Evolutionary conservation across 2,113 vertebrate genomes (phyloP), one percentile per base, ranked within the genome.

Genomic region (Cinclus cinclus): DNA sequence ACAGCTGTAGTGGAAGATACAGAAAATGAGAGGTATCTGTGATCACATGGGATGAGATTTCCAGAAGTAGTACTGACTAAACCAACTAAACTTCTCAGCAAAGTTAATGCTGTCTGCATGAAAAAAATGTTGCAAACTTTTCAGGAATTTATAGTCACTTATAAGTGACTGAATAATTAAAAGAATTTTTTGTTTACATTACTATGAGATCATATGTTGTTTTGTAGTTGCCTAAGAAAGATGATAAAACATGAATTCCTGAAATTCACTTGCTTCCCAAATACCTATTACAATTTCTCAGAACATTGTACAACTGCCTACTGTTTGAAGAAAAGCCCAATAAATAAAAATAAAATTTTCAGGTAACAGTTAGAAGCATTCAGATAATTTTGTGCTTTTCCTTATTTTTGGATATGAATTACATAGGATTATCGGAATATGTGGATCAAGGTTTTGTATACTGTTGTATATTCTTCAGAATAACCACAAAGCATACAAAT

Each of bases 11-110:
- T 96, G 92, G 97, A 98, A 96, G 50, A 78, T 83, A 50, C 76
- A 95, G 98, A 98, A 96, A 98, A 96, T 91, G 98, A 98, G 94
- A 98, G 96, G 98, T 98, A 98, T 41, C 75, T 78, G 1, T 89
- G 52, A 53, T 84, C 13, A 11, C 2, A 2, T 53, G 71, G 71
- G 19, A 88, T 50, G 39, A 83, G 14, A 18, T 81, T 94, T 90
- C 59, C 63, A 65, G 62, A n/a, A 53, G 24, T 37, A 71, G 28
- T 41, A 23, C 16, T 70, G 28, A 31, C 5, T 62, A 39, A 69
- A 8, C 18, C 67, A 21, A 31, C 5, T 62, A 44, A 77, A 8
- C 11, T 74, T 28, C 44, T 31, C 22, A 69, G 24, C 23, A 80
- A 37, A 83, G 14, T 22, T 41, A 60, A 8, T 47, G 16, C 10